Conservation (phyloP, 1,140 invertebrate genomes). For the Hycleus phaleratus region DNA sequence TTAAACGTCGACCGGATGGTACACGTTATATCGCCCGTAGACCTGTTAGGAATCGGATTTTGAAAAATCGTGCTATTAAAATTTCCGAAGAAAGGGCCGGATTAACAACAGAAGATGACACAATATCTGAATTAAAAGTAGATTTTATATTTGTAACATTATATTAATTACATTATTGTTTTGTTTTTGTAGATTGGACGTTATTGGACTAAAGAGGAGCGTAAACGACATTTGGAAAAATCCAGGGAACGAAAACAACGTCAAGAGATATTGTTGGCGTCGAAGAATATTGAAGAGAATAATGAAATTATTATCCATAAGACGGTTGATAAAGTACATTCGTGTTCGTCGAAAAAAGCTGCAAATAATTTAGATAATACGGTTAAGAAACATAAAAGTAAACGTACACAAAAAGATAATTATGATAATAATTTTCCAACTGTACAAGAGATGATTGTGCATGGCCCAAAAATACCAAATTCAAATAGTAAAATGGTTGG, state of each 20-base stretch:
- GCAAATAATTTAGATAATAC: conserved; percentile 38
- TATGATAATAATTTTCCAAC: conserved; percentile 45
- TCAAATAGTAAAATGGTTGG: conserved; percentile 45
- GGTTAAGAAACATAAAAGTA: conserved; percentile 42
- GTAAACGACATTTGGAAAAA: conserved; percentile 65
- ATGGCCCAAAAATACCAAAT: conserved; percentile 41
- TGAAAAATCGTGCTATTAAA: conserved; percentile 62
- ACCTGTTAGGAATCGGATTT: conserved; percentile 58
- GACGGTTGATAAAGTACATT: conserved; percentile 14
- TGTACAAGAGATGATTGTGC: conserved; percentile 45
- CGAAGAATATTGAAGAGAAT: conserved; percentile 26
- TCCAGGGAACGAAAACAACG: conserved; percentile 57
- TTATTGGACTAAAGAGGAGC: conserved; percentile 75
- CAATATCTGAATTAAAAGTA: conserved; percentile 71
- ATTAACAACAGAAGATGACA: conserved; percentile 75
- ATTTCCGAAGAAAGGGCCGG: conserved; percentile 63
- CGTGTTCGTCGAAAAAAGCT: conserved; percentile 31
- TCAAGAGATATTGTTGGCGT: conserved; percentile 40
- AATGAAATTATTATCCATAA: conserved; percentile 23
- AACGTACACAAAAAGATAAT: conserved; percentile 40
- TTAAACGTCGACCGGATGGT: conserved; percentile 70
- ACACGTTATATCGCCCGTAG: conserved; percentile 69
- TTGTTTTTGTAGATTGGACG: conserved; percentile 50
- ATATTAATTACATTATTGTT: not conserved
- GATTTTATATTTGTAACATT: not conserved